Base-by-base conservation (phyloP, 2,113 vertebrate genomes). In the Pygoscelis antarcticus region DNA sequence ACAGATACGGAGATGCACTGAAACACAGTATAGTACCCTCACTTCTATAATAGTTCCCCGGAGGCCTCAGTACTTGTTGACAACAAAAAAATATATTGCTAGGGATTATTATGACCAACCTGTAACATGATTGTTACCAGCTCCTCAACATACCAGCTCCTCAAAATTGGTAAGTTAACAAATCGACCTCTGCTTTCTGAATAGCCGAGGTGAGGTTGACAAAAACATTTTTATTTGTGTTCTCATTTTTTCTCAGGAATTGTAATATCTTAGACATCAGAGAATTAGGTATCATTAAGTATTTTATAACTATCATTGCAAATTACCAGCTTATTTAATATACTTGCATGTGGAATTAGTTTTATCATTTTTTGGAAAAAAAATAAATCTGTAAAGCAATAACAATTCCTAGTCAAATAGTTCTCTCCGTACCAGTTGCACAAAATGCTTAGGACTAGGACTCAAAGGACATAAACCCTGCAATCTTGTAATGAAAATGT, bases 401-500 rank as follows among this genome's bases (percentile, higher is more conserved):
- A 60, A 52, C 14, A 91, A 60, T 64, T 66, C 27, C 26, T 46
- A 75, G 40, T 58, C 34, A 77, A 32, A 89, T 4, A 76, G 25
- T 81, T 75, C 32, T 90, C 40, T 85, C 25, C 19, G 32, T 74
- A 95, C 54, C 10, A 75, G 57, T 54, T 64, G 64, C 71, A 72
- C 30, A 49, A 87, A 96, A 79, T 80, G 19, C 40, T 95, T 72
- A 80, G 42, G 57, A 68, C 10, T 74, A 54, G 70, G 74, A 77
- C 91, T 94, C 62, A 54, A 47, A 85, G 76, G 77, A 94, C 54
- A 87, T 89, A 95, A 96, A 97, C 27, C 40, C 44, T 91, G 30
- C 60, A 95, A 42, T 36, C 49, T 89, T 69, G 49, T 95, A 87
- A 96, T 83, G 77, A 96, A 97, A 95, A 90, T 68, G 88, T 91